Evolutionary conservation across 2,113 vertebrate species (phyloP), one percentile per base, ranked within the genome.

Genomic region (Equus quagga): DNA sequence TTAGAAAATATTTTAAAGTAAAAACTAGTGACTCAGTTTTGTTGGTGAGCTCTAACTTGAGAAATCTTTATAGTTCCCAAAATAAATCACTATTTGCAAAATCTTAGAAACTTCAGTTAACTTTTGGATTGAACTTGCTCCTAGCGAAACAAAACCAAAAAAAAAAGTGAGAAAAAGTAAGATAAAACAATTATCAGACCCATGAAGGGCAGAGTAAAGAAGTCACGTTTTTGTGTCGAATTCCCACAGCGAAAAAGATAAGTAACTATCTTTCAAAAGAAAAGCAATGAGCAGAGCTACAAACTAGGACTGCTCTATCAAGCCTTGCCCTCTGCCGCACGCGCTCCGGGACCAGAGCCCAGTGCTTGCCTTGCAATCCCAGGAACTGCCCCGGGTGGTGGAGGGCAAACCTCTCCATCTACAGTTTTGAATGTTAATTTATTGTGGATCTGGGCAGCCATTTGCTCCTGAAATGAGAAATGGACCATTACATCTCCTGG

Each of bases 21-120:
- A 97, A 96, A 85, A 90, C 7, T 65, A 84, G 83, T 28, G 54
- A 91, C 41, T 91, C 28, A 18, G 46, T 96, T 94, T 96, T 84
- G 31, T 69, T 85, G 82, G 65, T 97, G 69, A 97, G 28, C 33
- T 93, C 89, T 86, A 64, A 94, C 28, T 89, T 88, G 56, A 69
- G 62, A 85, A 89, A 94, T 76, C 36, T 95, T 78, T 87, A 62
- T 1, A 56, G 46, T 92, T 90, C 65, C 78, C 87, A 79, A 97
- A 96, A 93, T 94, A 97, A 96, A 91, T 92, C 82, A 94, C 18
- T 73, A 78, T 70, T 91, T 91, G 81, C 58, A 97, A 97, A 97
- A 91, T 21, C 1, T 36, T 28, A 58, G 36, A 44, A 64, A 85
- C 58, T 97, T 91, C 49, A 89, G 78, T 97, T 94, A 97, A 86